Evolutionary conservation across 1,140 invertebrate genomes (phyloP), one percentile per base, ranked within the genome.

Genomic region (Drosophila subobscura): DNA sequence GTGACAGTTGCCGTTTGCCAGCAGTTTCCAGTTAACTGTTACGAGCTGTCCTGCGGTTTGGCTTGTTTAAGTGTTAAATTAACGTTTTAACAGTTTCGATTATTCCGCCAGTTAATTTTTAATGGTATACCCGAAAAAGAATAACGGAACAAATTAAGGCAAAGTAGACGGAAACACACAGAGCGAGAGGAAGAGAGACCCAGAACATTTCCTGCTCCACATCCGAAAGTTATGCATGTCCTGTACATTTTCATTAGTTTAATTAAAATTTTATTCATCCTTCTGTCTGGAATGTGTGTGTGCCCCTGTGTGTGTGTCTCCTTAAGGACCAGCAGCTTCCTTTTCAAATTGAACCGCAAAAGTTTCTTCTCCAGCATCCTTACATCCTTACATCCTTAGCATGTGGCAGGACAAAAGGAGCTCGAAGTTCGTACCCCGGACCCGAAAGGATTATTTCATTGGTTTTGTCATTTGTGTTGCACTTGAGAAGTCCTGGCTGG

Each of bases 21-120:
- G 53, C 33, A 37, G 33, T 27, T 63, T 59, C 61, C 66, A 59
- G 55, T 84, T 72, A 54, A 63, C 70, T 64, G 71, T 74, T 65
- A 64, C 71, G 61, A 78, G 76, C 74, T 75, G 75, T 67, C 33
- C 73, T 86, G 81, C 63, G 81, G 81, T 88, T 86, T 86, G 79
- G 78, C 83, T 88, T 86, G 81, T 86, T 83, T 86, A 86, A 86
- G 81, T 86, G 81, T 86, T 86, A 86, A 86, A 88, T 86, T 86
- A 88, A 86, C 74, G 83, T 86, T 86, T 86, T 81, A 86, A 86
- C 81, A 88, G 77, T 61, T 86, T 88, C 72, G 74, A 83, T 86
- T 88, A 86, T 81, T 81, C 77, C 65, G 74, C 73, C 81, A 78
- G 79, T 88, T 81, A 81, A 86, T 86, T 86, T 86, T 88, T 88